Percentiles rank a stretch among this genome's conserved stretches.
Conservation (phyloP, 2,797 vertebrate species). For the Pelochelys cantorii region DNA sequence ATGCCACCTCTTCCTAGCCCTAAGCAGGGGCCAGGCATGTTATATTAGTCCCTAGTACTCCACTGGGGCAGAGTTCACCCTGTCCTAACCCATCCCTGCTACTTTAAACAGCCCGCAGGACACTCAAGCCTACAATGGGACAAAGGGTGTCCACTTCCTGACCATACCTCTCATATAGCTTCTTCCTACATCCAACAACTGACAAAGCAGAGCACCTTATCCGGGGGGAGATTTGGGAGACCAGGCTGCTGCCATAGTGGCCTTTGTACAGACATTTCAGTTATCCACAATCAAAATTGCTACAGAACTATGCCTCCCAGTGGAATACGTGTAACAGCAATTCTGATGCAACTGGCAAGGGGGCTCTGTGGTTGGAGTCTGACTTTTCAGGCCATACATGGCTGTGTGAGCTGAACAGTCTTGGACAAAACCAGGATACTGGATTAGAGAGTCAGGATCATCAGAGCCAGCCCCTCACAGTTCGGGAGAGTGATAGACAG, state of each 20-base stretch:
- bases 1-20: background rate
- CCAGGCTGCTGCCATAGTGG: background rate
- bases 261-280: fast-evolving
- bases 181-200: background rate
- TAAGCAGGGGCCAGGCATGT: background rate
- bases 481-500: background rate
- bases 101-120: background rate
- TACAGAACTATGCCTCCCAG: background rate
- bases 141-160: background rate
- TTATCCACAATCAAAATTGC: fast-evolving
- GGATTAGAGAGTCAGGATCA: background rate
- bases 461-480: background rate
- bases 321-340: background rate
- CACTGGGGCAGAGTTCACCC: background rate
- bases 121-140: background rate
- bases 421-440: background rate
- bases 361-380: background rate
- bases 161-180: background rate
- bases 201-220: background rate
- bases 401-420: background rate
- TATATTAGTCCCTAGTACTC: background rate
- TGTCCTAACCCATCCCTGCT: background rate
- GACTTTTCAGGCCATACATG: background rate
- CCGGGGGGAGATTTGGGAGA: fast-evolving
- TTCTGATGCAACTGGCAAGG: background rate